Base-by-base conservation (phyloP, 2,797 vertebrate genomes). In the Sarcoramphus papa region DNA sequence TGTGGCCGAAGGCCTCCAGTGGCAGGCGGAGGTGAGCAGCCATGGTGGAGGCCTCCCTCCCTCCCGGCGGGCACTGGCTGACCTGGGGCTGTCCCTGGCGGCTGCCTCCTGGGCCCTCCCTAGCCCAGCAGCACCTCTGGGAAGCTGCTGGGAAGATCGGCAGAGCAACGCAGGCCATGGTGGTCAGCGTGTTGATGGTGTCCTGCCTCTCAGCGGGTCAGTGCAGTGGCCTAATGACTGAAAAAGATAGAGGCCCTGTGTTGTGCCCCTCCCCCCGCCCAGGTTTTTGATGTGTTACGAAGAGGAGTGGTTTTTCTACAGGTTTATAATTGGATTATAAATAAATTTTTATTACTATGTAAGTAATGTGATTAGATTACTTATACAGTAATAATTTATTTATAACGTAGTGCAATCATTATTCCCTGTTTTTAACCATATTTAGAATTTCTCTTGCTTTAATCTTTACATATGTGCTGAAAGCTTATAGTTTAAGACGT, bases 161-260 rank as follows among this genome's bases (percentile, higher is more conserved):
- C 21, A 22, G 63, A 15, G 63, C 23, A 12, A 11, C 0, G 2
- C 25, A 11, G 63, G 43, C 56, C 0, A 0, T 18, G 47, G 31
- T 9, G 31, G 33, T 28, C 57, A 12, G 17, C 1, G 18, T 35
- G 64, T 45, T 35, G 57, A 15, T 1, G 2, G 7, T 5, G 12
- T 17, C 27, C 35, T 2, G 18, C 25, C 23, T 67, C 22, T 14
- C 16, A 2, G 31, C 1, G 5, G 0, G 0, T 8, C 40, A 11
- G 10, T 6, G 45, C n/a, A 4, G 40, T 22, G 54, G 31, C 65
- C 35, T 19, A 5, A 12, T 12, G 31, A 20, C 59, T 72, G 28
- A 7, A 48, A 41, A 48, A 30, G 47, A 21, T 41, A 50, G 78
- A 54, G 47, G 63, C 14, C 24, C 25, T 60, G 18, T 40, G 37